These are phyloP conservation scores for Athene cunicularia DNA, from an alignment of 2,113 vertebrate genomes.

Conservation along the genomic window DNA sequence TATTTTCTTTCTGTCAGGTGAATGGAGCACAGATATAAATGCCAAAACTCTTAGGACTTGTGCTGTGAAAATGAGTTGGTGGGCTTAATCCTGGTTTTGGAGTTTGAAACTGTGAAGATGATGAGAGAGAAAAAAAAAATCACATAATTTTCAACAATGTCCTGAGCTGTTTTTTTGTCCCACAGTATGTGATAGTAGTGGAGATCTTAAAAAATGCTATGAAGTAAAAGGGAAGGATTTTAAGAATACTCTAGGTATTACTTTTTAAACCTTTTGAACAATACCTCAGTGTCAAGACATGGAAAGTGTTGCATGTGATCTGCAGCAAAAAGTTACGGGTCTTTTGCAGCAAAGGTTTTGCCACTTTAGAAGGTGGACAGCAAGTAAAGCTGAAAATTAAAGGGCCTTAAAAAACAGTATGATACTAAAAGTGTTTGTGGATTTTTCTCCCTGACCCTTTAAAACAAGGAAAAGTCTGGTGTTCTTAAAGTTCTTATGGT, in stretches of 20 bases:
- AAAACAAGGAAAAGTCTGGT: background rate
- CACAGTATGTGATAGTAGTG: background rate
- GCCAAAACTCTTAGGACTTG: background rate
- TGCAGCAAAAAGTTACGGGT: background rate
- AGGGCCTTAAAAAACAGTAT: background rate
- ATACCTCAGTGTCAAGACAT: background rate
- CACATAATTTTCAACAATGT: background rate
- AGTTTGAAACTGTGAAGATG: background rate
- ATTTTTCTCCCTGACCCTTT: background rate
- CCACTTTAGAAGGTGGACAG: background rate
- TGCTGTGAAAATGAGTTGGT: background rate
- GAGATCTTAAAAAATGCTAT: background rate
- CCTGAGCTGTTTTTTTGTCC: background rate
- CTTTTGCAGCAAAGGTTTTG: background rate
- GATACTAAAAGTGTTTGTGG: background rate
- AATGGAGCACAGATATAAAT: background rate
- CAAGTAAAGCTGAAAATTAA: background rate
- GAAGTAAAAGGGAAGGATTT: background rate
- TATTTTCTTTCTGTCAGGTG: background rate
- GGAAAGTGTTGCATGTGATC: background rate
- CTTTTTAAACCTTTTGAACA: background rate
- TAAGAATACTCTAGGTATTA: background rate
- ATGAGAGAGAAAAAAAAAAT: background rate
- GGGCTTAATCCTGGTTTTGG: slow-evolving; percentile 18
- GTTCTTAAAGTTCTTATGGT: background rate